Conservation (phyloP, 1,140 invertebrate species). For the Temnothorax curvispinosus region DNA sequence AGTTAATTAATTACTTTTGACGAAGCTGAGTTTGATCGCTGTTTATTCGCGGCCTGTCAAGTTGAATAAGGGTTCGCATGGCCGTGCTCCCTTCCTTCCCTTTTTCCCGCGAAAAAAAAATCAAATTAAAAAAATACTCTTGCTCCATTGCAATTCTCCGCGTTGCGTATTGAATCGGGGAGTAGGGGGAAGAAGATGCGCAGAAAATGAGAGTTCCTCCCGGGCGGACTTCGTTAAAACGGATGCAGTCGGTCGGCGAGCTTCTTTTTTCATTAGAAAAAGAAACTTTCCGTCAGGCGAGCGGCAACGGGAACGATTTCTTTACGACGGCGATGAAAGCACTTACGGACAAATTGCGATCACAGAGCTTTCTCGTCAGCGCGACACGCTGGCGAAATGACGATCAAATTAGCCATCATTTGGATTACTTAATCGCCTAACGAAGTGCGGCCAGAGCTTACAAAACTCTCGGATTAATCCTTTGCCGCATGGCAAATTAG, state of each 20-base stretch:
- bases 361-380: conserved; percentile 30
- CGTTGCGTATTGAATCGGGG: conserved; percentile 38
- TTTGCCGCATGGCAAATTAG: not conserved
- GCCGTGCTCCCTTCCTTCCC: not conserved
- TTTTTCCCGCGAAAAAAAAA: not conserved
- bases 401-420: conserved; percentile 38
- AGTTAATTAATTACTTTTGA: conserved; percentile 59
- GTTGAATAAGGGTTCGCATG: conserved; percentile 13
- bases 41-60: conserved; percentile 41
- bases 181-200: not conserved
- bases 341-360: conserved; percentile 52
- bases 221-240: conserved; percentile 44
- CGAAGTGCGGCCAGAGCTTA: not conserved
- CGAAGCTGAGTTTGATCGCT: conserved; percentile 42
- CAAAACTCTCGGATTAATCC: conserved; percentile 6
- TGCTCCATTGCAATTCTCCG: conserved; percentile 24
- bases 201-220: conserved; percentile 31
- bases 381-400: conserved; percentile 28
- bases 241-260: conserved; percentile 28
- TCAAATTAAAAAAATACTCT: conserved; percentile 48
- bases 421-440: conserved; percentile 28
- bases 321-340: conserved; percentile 39
- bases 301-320: conserved; percentile 28
- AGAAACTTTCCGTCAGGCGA: conserved; percentile 34
- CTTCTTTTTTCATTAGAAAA: conserved; percentile 54